phyloP scores from a whole-genome alignment of 2,888 invertebrate genomes.

The Baccha elongata region DNA sequence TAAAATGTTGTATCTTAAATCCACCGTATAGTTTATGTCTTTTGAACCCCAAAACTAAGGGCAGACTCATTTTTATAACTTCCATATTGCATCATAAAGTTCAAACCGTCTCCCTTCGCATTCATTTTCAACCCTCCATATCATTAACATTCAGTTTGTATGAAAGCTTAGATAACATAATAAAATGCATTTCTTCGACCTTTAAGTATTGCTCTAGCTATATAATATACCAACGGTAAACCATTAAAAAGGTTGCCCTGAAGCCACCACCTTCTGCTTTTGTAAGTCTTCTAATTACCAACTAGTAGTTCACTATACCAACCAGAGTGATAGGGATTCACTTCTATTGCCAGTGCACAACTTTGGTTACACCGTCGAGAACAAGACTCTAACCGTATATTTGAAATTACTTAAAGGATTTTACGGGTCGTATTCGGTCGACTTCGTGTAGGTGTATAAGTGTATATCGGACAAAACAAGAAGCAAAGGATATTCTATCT shows the following conservation, averaged over 20 bases:
- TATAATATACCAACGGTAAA: constrained; percentile 15
- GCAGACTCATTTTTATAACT: constrained; percentile 16
- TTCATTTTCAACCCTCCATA: not conserved
- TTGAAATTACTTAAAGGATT: constrained; percentile 55
- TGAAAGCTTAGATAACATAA: constrained; percentile 33
- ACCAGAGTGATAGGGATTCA: constrained; percentile 52
- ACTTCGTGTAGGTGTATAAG: constrained; percentile 10
- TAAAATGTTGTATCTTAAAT: not conserved
- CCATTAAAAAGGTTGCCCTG: constrained; percentile 50
- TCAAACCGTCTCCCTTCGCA: constrained; percentile 14
- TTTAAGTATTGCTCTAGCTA: not conserved
- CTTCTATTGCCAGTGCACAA: constrained; percentile 20
- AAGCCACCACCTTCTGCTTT: constrained; percentile 51
- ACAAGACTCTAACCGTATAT: constrained; percentile 32
- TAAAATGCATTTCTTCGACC: constrained; percentile 49
- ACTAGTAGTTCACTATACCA: constrained; percentile 55
- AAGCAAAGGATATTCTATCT: constrained; percentile 16
- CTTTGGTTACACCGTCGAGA: constrained; percentile 30
- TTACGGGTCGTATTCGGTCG: constrained; percentile 16
- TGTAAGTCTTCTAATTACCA: constrained; percentile 69
- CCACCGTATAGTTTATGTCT: too few species aligned
- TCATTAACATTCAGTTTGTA: constrained; percentile 15
- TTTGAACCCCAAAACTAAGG: constrained; percentile 24
- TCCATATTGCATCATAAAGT: constrained; percentile 42
- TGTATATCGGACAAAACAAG: constrained; percentile 1